Percentiles rank a stretch among this genome's conserved stretches.
These are phyloP conservation scores for Ondatra zibethicus DNA, from an alignment of 2,113 vertebrate species.

Conservation along the genomic window DNA sequence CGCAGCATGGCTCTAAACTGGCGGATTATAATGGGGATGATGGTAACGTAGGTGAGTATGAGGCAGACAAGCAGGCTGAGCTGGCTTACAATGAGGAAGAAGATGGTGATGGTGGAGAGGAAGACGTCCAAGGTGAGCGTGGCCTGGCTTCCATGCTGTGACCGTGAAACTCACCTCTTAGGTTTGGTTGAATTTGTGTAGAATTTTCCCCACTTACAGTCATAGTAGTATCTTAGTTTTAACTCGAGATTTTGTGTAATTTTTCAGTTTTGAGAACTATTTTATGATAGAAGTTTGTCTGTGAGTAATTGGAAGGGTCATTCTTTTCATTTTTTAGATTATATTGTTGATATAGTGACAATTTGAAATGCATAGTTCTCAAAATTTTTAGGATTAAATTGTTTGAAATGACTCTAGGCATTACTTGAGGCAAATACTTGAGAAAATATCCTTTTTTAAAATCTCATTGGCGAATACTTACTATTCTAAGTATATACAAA, in stretches of 20 bases:
- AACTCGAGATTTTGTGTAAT: background rate
- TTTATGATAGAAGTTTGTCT: background rate
- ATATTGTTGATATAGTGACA: slow-evolving; percentile 21
- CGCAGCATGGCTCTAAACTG: slow-evolving; percentile 98
- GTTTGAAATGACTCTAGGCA: slow-evolving; percentile 48
- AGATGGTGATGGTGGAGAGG: slow-evolving; percentile 99
- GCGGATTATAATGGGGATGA: slow-evolving; percentile 99
- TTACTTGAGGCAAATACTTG: slow-evolving; percentile 55
- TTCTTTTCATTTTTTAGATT: slow-evolving; percentile 37
- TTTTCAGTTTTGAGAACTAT: slow-evolving; percentile 1
- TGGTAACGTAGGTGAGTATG: slow-evolving; percentile 99
- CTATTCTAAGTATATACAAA: slow-evolving; percentile 28
- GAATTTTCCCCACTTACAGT: slow-evolving; percentile 42
- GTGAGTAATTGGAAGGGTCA: background rate
- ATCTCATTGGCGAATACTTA: slow-evolving; percentile 39
- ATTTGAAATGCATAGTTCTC: slow-evolving; percentile 61
- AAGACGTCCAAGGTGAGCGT: slow-evolving; percentile 99
- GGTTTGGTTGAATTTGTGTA: slow-evolving; percentile 88
- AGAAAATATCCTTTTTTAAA: slow-evolving; percentile 50
- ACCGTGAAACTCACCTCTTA: slow-evolving; percentile 84
- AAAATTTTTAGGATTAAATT: slow-evolving; percentile 65
- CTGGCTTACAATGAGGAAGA: slow-evolving; percentile 99
- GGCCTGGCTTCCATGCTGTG: slow-evolving; percentile 88
- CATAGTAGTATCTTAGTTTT: background rate
- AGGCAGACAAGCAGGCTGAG: slow-evolving; percentile 99